phyloP scores from a whole-genome alignment of 1,140 invertebrate genomes.

The Caenorhabditis inopinata region DNA sequence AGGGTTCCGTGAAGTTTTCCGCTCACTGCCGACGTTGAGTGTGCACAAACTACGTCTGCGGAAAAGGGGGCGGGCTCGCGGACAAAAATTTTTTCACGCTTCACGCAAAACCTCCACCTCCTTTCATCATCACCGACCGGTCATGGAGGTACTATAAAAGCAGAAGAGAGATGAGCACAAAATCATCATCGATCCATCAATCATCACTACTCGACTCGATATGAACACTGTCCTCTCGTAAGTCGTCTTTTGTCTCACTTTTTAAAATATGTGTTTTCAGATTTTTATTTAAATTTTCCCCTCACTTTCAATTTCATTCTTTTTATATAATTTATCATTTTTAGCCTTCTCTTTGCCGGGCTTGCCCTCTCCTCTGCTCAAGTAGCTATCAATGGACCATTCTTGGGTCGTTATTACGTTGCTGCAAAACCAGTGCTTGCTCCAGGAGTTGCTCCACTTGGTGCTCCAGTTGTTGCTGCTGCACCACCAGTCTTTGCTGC shows the following conservation, averaged over 20 bases:
- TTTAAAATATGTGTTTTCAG: too few species aligned
- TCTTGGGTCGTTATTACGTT: constrained; percentile 37
- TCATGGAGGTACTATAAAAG: constrained; percentile 31
- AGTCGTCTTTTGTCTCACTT: too few species aligned
- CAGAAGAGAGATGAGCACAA: not conserved
- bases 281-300: not conserved
- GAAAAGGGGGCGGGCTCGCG: not conserved
- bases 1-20: not conserved
- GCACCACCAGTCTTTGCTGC: constrained; percentile 29
- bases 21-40: not conserved
- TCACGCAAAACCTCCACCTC: constrained; percentile 20
- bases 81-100: constrained; percentile 2
- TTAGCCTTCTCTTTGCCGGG: constrained; percentile 28
- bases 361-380: constrained; percentile 29
- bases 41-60: not conserved
- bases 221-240: constrained; percentile 29
- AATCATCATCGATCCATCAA: constrained; percentile 28
- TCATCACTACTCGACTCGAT: not conserved
- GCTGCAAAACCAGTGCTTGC: constrained; percentile 32
- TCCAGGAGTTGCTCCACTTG: constrained; percentile 33
- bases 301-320: not conserved
- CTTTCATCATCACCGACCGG: not conserved
- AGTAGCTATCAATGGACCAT: constrained; percentile 38
- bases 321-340: not conserved
- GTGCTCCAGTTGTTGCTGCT: constrained; percentile 38